Percentiles rank a stretch among this genome's conserved stretches.
Evolutionary conservation across 2,113 vertebrate species (phyloP).

Genomic region (Myodes glareolus): DNA sequence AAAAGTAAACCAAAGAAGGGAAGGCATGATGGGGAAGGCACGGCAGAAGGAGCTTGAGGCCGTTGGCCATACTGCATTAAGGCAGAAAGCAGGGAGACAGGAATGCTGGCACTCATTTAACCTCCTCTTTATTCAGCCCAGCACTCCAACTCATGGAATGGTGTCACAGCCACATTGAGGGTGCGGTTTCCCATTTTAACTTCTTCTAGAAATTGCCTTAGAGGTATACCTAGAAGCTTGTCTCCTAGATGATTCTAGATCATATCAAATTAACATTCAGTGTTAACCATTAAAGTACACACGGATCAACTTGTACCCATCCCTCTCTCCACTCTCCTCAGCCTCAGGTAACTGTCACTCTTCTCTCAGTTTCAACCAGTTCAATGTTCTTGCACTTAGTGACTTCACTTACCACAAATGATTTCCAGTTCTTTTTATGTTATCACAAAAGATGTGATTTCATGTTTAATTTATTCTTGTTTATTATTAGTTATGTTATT

Average conservation of each 20-base stretch:
- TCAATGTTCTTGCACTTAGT: background rate
- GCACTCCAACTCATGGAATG: background rate
- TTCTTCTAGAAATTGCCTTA: background rate
- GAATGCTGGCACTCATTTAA: background rate
- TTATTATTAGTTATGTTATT: background rate
- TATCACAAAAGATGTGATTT: background rate
- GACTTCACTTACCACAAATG: background rate
- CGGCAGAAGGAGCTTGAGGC: background rate
- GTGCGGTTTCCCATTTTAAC: background rate
- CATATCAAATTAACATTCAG: background rate
- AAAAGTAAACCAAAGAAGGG: background rate
- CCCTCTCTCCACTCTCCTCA: background rate
- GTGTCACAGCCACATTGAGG: background rate
- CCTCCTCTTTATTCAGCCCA: background rate
- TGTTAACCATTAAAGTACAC: background rate
- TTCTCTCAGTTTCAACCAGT: background rate
- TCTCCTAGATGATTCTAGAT: background rate
- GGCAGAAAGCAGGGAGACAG: background rate
- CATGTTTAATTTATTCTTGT: background rate
- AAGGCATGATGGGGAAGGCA: background rate
- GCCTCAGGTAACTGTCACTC: background rate
- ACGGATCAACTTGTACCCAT: background rate
- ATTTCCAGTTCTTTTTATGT: background rate
- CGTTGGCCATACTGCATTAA: background rate
- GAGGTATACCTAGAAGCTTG: background rate